These are phyloP conservation scores for Emydocephalus ijimae DNA, from an alignment of 2,113 vertebrate genomes.

Conservation along the genomic window DNA sequence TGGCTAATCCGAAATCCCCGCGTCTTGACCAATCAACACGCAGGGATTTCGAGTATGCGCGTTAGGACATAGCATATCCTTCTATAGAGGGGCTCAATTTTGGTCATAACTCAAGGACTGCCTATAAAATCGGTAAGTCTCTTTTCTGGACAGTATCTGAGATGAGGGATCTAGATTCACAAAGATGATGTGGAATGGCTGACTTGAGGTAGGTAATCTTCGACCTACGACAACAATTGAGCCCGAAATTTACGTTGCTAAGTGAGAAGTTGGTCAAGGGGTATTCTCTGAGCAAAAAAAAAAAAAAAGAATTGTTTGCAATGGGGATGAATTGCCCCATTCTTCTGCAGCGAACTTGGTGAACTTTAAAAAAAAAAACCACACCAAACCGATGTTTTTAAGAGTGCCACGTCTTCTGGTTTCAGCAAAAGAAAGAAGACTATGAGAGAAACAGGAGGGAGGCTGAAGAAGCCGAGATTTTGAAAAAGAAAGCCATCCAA, in stretches of 20 bases:
- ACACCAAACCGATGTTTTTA: background rate
- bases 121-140: no score
- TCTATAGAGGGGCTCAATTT: no score
- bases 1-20: no score
- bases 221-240: no score
- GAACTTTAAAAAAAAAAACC: background rate
- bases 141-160: background rate
- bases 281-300: no score
- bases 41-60: no score
- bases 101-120: no score
- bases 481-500: slow-evolving; percentile 75
- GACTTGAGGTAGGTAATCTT: background rate
- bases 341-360: background rate
- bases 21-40: no score
- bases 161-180: background rate
- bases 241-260: no score
- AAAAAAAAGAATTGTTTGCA: no score
- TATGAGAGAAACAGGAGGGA: slow-evolving; percentile 67
- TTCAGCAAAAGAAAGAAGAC: slow-evolving; percentile 74
- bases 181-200: background rate
- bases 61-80: no score
- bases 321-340: background rate
- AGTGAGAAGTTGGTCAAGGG: no score
- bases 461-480: slow-evolving; percentile 72
- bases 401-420: background rate